Base-by-base conservation (phyloP, 2,113 vertebrate genomes). In the Setophaga kirtlandii region DNA sequence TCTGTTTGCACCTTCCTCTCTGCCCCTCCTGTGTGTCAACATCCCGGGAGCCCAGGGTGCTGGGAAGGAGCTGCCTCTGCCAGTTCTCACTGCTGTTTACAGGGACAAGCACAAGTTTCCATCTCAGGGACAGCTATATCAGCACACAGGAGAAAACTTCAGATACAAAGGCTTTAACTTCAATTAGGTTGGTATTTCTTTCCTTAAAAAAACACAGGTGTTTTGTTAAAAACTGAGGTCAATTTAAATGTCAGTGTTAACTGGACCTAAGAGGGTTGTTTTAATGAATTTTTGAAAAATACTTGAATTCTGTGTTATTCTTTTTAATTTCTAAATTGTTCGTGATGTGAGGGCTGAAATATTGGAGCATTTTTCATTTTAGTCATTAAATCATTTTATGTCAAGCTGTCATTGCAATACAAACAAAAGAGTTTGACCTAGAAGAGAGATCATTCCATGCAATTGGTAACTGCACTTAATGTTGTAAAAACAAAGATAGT, bases 1-100 rank as follows among this genome's bases (percentile, higher is more conserved):
- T 97, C 97, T 97, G 96, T 97, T 97, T 94, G 92, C 96, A 97
- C 94, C 96, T 95, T 91, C 52, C 92, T 91, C 80, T 94, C 50
- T 94, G 96, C 77, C 77, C 81, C 93, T 96, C 84, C 83, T 92
- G 3, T 82, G 60, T 94, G 94, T 96, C 97, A 97, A 93, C 94
- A 89, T 90, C 80, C 67, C 56, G 16, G 5, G 67, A 84, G 87
- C 47, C 24, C 86, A 41, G 47, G 60, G 62, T 17, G 60, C 88
- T 92, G 76, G 86, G 86, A 95, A 93, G 88, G 63, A 12, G 0
- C 27, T 21, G 21, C 4, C 37, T 55, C 60, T 90, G 62, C 78
- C 87, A 59, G 74, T 69, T 91, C 65, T 7, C 20, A 27, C 13
- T 92, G 62, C 84, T 91, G 82, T 85, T 88, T 89, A 83, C 55